phyloP scores from a whole-genome alignment of 2,888 invertebrate genomes.

The Drosophila mimetica region DNA sequence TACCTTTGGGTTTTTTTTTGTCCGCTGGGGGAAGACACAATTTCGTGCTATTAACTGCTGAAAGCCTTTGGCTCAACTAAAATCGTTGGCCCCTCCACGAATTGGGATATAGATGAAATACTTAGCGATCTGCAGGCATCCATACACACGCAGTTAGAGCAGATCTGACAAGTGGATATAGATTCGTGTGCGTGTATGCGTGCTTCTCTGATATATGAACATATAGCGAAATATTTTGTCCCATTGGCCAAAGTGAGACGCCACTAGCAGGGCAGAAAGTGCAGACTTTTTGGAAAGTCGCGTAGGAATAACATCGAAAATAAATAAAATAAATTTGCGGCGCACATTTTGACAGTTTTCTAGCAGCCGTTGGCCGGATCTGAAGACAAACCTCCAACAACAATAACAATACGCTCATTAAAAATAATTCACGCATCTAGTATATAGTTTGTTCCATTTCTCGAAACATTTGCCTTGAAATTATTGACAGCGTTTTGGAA shows the following conservation, averaged over 20 bases:
- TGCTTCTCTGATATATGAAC: conserved; percentile 19
- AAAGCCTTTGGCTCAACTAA: conserved; percentile 81
- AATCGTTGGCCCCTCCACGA: conserved; percentile 50
- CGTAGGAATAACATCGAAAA: conserved; percentile 65
- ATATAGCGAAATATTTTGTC: conserved; percentile 37
- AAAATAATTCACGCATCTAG: conserved; percentile 51
- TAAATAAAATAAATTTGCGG: conserved; percentile 72
- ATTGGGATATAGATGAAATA: conserved; percentile 66
- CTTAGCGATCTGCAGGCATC: conserved; percentile 51
- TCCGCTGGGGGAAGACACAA: conserved; percentile 40
- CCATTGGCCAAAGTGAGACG: conserved; percentile 61
- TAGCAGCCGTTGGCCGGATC: conserved; percentile 59
- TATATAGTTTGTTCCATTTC: conserved; percentile 31
- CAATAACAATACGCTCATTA: conserved; percentile 60
- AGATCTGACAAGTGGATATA: conserved; percentile 54
- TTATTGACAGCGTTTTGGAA: conserved; percentile 41
- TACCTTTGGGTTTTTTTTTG: conserved; percentile 48
- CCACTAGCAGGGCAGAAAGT: conserved; percentile 45
- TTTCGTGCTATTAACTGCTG: conserved; percentile 72
- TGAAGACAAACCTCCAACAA: conserved; percentile 39
- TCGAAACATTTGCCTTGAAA: conserved; percentile 27
- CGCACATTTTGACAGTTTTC: conserved; percentile 65
- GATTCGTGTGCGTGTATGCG: conserved; percentile 10
- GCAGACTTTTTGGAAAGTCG: conserved; percentile 51
- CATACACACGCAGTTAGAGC: conserved; percentile 22